Evolutionary conservation across 2,797 vertebrate genomes (phyloP).

Genomic region (Epinephelus coioides): DNA sequence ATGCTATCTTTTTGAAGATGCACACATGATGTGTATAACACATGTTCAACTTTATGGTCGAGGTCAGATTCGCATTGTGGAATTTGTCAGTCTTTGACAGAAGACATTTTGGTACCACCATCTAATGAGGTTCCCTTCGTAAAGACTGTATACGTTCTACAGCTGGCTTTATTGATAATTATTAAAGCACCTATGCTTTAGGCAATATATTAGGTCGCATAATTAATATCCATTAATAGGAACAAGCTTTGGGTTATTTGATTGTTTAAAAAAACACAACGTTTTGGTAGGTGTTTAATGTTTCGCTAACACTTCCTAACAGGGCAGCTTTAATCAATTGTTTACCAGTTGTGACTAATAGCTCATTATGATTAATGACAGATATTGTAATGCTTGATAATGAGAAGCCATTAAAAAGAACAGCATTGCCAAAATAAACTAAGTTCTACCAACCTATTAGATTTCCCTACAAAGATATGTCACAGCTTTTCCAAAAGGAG

Average conservation of each 20-base stretch:
- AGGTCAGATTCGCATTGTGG: no score
- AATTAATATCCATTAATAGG: background rate
- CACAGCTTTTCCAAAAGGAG: no score
- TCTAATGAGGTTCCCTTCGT: background rate
- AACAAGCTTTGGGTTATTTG: background rate
- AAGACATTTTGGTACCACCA: background rate
- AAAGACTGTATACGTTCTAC: background rate
- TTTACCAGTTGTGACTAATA: background rate
- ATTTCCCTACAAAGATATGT: no score
- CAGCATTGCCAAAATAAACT: no score
- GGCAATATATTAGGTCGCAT: no score
- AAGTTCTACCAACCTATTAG: no score
- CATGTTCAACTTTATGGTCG: background rate
- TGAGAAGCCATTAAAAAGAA: no score
- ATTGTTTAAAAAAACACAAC: background rate
- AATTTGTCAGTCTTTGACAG: background rate
- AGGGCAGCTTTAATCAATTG: background rate
- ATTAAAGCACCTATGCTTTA: no score
- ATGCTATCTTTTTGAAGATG: conserved; percentile 14
- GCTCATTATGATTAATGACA: background rate
- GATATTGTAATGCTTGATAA: background rate
- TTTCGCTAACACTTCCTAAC: background rate
- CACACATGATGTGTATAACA: conserved; percentile 3
- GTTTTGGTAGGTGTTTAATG: background rate
- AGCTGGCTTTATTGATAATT: no score